Evolutionary conservation across 2,113 vertebrate species (phyloP).

Genomic region (Chelonoidis abingdonii): DNA sequence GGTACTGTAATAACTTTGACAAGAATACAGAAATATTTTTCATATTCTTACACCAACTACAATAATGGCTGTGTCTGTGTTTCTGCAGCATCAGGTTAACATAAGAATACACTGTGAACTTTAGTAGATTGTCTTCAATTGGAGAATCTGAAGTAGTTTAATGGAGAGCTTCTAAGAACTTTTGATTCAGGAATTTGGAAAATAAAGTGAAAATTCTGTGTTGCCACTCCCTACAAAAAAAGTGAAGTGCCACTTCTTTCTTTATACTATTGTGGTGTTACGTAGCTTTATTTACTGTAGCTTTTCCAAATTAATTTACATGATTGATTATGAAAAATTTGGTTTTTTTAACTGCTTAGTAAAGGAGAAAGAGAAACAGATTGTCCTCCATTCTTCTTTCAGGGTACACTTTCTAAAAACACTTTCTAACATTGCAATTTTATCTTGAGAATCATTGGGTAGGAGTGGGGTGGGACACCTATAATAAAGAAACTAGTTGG

Average conservation of each 20-base stretch:
- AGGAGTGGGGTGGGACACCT: not conserved
- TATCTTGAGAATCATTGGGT: not conserved
- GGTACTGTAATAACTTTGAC: not conserved
- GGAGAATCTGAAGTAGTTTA: conserved; percentile 21
- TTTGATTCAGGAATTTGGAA: not conserved
- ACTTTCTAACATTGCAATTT: no score
- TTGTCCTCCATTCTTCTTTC: not conserved
- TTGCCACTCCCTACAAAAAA: not conserved
- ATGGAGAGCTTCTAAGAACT: conserved; percentile 12
- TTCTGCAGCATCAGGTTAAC: not conserved
- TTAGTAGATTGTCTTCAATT: not conserved
- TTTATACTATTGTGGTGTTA: not conserved
- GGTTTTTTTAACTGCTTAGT: not conserved
- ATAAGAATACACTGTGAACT: not conserved
- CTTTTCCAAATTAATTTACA: not conserved
- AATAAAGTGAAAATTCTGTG: not conserved
- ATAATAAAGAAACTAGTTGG: not conserved
- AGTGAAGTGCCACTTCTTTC: not conserved
- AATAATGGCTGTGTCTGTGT: not conserved
- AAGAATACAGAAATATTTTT: not conserved
- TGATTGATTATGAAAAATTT: not conserved
- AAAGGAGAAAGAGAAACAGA: not conserved
- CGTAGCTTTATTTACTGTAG: not conserved
- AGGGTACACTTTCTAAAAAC: not conserved
- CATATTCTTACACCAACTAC: not conserved